Conservation (phyloP, 2,888 invertebrate species). For the Ischnura elegans region DNA sequence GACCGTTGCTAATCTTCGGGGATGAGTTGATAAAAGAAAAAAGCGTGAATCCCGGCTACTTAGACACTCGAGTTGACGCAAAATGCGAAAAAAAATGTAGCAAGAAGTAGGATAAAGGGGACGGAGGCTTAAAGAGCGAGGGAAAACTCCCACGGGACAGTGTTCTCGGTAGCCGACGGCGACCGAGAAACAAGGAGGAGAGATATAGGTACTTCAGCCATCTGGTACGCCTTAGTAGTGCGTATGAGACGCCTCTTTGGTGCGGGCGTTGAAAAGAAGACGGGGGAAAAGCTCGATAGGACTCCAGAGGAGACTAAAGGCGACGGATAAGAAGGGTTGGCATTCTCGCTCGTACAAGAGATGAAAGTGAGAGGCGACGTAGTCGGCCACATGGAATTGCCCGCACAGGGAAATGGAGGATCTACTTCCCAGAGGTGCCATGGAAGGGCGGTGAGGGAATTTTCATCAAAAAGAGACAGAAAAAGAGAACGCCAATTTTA, state of each 20-base stretch:
- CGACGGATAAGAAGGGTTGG: neutral
- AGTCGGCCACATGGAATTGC: neutral
- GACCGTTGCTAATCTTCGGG: too few relatives aligned
- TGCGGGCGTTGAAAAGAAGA: neutral
- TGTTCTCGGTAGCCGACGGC: constrained; percentile 25
- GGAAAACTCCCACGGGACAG: neutral
- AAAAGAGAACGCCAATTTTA: too few relatives aligned
- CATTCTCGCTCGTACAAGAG: neutral
- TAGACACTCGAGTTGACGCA: neutral
- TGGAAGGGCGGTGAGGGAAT: neutral
- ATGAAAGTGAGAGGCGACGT: neutral
- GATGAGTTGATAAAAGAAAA: constrained; percentile 1
- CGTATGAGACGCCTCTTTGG: neutral
- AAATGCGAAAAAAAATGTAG: neutral
- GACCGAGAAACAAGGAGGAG: neutral
- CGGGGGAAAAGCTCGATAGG: neutral
- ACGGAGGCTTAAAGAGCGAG: neutral
- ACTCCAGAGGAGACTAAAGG: neutral
- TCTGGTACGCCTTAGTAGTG: constrained; percentile 28
- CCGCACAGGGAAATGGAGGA: neutral
- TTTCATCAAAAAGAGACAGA: too few relatives aligned
- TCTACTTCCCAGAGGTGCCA: neutral
- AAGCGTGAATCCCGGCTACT: neutral
- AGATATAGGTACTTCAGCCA: constrained; percentile 7
- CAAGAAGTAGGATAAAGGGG: neutral